Evolutionary conservation across 2,888 invertebrate genomes (phyloP).

Genomic region (Synanthedon formicaeformis): DNA sequence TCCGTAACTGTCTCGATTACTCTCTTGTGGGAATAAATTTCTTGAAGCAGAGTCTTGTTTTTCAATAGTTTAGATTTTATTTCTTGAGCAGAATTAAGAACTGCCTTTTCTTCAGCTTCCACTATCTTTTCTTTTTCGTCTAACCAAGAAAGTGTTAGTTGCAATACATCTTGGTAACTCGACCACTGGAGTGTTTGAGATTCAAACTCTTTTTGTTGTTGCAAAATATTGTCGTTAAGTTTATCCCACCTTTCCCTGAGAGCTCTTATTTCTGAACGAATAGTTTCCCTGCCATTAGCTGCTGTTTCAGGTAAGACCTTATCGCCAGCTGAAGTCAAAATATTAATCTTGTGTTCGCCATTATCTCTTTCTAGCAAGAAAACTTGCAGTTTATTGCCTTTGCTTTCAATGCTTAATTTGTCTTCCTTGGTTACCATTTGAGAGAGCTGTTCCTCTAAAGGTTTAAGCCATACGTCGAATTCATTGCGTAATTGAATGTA

Average conservation of each 20-base stretch:
- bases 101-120: conserved; percentile 76
- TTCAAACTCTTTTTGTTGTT: conserved; percentile 87
- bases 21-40: conserved; percentile 89
- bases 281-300: conserved; percentile 88
- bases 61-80: conserved; percentile 86
- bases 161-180: conserved; percentile 86
- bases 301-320: conserved; percentile 93
- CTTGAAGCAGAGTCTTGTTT: conserved; percentile 88
- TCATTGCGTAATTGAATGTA: conserved; percentile 82
- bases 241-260: conserved; percentile 90
- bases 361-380: conserved; percentile 85
- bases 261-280: conserved; percentile 85
- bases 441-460: conserved; percentile 76
- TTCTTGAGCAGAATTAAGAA: conserved; percentile 85
- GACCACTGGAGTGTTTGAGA: conserved; percentile 85
- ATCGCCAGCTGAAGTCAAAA: conserved; percentile 83
- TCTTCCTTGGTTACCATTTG: conserved; percentile 75
- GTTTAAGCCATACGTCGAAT: conserved; percentile 81
- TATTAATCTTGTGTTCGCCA: conserved; percentile 82
- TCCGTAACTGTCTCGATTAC: conserved; percentile 91
- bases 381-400: conserved; percentile 77
- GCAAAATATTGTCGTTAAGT: conserved; percentile 84
- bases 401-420: conserved; percentile 75
- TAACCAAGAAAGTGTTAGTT: conserved; percentile 87
- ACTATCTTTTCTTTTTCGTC: conserved; percentile 85